A percentile compares a stretch with the other conserved stretches of the same genome.
Evolutionary conservation across 2,113 vertebrate species (phyloP).

Genomic region (Aptenodytes forsteri): DNA sequence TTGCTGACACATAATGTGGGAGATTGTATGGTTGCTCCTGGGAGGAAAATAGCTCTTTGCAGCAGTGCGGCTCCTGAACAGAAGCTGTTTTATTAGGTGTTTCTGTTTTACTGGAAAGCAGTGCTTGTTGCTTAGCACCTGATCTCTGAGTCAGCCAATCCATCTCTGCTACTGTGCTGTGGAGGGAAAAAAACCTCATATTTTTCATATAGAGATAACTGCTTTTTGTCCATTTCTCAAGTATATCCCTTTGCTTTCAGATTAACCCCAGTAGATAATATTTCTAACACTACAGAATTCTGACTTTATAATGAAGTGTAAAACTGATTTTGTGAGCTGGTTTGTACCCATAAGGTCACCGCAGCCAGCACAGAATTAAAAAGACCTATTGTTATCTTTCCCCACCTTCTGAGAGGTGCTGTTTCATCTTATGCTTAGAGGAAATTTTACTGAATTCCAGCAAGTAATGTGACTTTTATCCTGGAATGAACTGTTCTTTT

Average conservation of each 20-base stretch:
- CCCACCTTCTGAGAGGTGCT: not conserved
- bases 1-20: not conserved
- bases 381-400: not conserved
- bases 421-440: not conserved
- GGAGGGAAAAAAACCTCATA: not conserved
- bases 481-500: not conserved
- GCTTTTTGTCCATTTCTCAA: not conserved
- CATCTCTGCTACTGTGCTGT: not conserved
- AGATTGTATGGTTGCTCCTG: not conserved
- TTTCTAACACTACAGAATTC: not conserved
- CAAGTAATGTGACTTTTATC: not conserved
- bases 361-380: not conserved
- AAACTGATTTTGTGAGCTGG: not conserved
- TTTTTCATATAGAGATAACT: not conserved
- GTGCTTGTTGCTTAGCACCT: constrained; percentile 13
- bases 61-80: not conserved
- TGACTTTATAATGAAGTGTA: not conserved
- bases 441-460: not conserved
- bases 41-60: not conserved
- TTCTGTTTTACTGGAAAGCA: not conserved
- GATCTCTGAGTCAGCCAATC: constrained; percentile 31
- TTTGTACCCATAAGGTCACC: not conserved
- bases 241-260: not conserved
- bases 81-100: not conserved
- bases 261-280: not conserved